Evolutionary conservation across 2,797 vertebrate genomes (phyloP), one percentile per base, ranked within the genome.

Genomic region (Microctenopoma lineatum): DNA sequence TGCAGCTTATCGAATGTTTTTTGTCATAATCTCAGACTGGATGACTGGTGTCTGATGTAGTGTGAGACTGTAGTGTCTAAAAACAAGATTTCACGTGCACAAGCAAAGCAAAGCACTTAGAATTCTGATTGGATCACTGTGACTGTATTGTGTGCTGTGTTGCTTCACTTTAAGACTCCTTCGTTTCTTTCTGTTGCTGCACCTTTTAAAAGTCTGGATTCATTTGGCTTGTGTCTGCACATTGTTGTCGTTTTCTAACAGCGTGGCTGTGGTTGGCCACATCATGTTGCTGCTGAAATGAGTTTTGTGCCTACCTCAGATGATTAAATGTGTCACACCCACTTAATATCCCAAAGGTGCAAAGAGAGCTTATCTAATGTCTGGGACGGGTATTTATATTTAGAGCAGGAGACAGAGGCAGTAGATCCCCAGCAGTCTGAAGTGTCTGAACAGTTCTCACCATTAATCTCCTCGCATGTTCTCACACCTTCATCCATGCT

Each of bases 391-490:
- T 68, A 34, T 66, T 69, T 70, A 10, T 69, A 55, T 70, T 11
- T 27, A 8, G 45, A 54, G 47, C 59, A 46, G 16, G 16, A 50
- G 29, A 27, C 34, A 7, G 53, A 66, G 36, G 66, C 26, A 54
- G 45, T 52, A 52, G 46, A 63, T 65, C 53, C 46, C 50, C 47
- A 58, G 38, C 66, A 42, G 27, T 5, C 27, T 21, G 21, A 21
- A 29, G 27, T 29, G 42, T 50, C 50, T 41, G 21, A 21, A 21
- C 21, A 21, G 45, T 63, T 63, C 26, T 52, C 73, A 70, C 41
- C 75, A 58, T 57, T 46, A 63, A 63, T 64, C 71, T 77, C 72
- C 7, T 50, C 79, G 80, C 77, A 84, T 79, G 78, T 67, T 74
- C 51, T 59, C 64, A 29, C 62, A 29, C 27, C 27, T 29, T 6